Percentiles rank a stretch among this genome's conserved stretches.
Conservation (phyloP, 1,140 invertebrate genomes). For the Phymastichus coffea region DNA sequence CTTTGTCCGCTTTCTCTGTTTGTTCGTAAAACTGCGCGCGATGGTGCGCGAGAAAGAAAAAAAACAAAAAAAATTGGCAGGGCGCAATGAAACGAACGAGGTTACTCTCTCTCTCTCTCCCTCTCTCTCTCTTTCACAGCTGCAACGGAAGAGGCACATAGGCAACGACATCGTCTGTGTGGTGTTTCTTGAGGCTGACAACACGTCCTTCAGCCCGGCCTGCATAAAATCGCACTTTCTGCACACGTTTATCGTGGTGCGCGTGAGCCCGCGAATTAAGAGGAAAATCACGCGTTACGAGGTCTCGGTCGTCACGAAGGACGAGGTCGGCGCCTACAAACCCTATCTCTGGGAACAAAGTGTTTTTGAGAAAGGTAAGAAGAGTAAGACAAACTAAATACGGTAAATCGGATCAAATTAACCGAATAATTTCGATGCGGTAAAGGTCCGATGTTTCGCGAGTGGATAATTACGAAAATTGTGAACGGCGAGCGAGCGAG, state of each 20-base stretch:
- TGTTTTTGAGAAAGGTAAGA: conserved; percentile 84
- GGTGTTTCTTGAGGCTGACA: conserved; percentile 89
- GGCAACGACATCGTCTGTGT: conserved; percentile 98
- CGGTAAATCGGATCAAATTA: neutral
- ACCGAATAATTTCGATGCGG: neutral
- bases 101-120: conserved; percentile 34
- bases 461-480: conserved; percentile 96
- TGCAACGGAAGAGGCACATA: conserved; percentile 93
- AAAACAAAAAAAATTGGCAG: conserved; percentile 47
- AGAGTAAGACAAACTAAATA: neutral
- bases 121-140: too few relatives aligned
- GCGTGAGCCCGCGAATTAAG: conserved; percentile 82
- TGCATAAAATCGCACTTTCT: conserved; percentile 93
- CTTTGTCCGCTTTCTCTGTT: too few relatives aligned
- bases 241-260: conserved; percentile 87
- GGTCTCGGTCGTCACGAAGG: conserved; percentile 90
- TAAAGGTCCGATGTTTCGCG: conserved; percentile 69
- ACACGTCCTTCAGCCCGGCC: conserved; percentile 86
- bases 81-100: conserved; percentile 55
- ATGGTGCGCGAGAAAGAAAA: neutral
- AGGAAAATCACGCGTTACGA: conserved; percentile 84
- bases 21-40: too few relatives aligned
- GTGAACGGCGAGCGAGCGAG: conserved; percentile 96
- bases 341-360: conserved; percentile 93
- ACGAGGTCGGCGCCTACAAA: conserved; percentile 97